Evolutionary conservation across 2,888 invertebrate species (phyloP).

Genomic region (Glyphotaelius pellucidus): DNA sequence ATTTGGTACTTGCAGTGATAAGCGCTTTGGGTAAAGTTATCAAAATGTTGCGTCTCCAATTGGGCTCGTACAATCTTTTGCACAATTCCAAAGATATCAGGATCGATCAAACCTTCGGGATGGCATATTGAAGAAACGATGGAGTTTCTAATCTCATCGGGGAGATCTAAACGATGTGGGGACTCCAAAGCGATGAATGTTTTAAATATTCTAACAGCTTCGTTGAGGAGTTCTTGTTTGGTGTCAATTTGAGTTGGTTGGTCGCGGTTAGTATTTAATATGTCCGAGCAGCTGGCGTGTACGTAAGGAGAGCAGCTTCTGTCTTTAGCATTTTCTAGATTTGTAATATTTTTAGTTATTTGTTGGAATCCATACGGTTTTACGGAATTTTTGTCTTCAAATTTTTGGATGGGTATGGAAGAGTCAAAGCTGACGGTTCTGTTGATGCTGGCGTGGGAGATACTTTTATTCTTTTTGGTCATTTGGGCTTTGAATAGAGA

Average conservation of each 20-base stretch:
- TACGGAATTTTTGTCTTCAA: conserved; percentile 38
- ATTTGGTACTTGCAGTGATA: conserved; percentile 95
- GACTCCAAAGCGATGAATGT: conserved; percentile 86
- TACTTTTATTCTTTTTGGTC: conserved; percentile 28
- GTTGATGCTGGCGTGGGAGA: conserved; percentile 47
- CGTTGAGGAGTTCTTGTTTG: conserved; percentile 71
- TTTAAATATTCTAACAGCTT: conserved; percentile 85
- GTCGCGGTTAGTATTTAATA: conserved; percentile 31
- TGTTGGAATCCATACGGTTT: conserved; percentile 46
- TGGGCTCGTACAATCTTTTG: conserved; percentile 82
- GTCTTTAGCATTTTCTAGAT: conserved; percentile 23
- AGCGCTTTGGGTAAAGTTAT: conserved; percentile 89
- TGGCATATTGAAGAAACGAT: conserved; percentile 83
- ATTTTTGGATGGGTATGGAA: conserved; percentile 45
- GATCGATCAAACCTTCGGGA: conserved; percentile 81
- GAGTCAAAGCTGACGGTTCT: conserved; percentile 62
- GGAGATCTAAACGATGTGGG: conserved; percentile 78
- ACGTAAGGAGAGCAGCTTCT: conserved; percentile 36
- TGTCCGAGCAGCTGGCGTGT: conserved; percentile 58
- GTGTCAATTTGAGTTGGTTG: conserved; percentile 8
- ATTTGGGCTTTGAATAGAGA: conserved; percentile 53
- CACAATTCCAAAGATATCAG: conserved; percentile 85
- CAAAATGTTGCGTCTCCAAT: conserved; percentile 86
- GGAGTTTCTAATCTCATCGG: conserved; percentile 78
- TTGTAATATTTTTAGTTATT: neutral